Base-by-base conservation (phyloP, 2,113 vertebrate species). In the Calcarius ornatus region DNA sequence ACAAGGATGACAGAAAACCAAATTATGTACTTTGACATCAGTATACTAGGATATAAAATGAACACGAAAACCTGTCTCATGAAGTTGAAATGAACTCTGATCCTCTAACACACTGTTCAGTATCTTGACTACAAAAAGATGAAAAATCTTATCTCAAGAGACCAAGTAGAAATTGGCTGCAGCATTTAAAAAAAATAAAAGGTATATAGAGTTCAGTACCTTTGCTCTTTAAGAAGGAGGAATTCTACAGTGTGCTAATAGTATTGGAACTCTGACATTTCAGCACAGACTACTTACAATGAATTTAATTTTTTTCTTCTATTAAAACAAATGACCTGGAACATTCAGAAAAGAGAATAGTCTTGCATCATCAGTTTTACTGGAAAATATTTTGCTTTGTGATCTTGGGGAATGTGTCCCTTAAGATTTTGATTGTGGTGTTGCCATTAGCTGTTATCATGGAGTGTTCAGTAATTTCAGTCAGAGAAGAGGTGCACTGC, bases 241-340 rank as follows among this genome's bases (percentile, higher is more conserved):
- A 82, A 71, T 86, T 88, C 37, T 81, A 12, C 72, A 81, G 31
- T 65, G 60, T 69, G 57, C 48, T 96, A 91, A 91, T 88, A 80
- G 24, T 35, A 76, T 71, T 79, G 53, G 27, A 78, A 73, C 60
- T 54, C 56, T 95, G 81, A 87, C 95, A 95, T 97, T 94, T 96
- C 81, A 94, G 38, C 61, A 72, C 15, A 77, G 61, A 53, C 28
- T 64, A 31, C 38, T 89, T 79, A 66, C 88, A 82, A 60, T 94
- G 38, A 73, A 56, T 90, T 94, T 80, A 72, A 21, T 69, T 78
- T 82, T 85, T 90, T 73, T 89, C 86, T 60, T 56, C 47, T 71
- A 78, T 86, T 95, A 94, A 86, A 95, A 86, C 37, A 92, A 95
- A 68, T 89, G 50, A 94, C 59, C 93, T 57, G 59, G 76, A 94